phyloP scores from a whole-genome alignment of 2,797 vertebrate species.

The Sebastes glaucus region DNA sequence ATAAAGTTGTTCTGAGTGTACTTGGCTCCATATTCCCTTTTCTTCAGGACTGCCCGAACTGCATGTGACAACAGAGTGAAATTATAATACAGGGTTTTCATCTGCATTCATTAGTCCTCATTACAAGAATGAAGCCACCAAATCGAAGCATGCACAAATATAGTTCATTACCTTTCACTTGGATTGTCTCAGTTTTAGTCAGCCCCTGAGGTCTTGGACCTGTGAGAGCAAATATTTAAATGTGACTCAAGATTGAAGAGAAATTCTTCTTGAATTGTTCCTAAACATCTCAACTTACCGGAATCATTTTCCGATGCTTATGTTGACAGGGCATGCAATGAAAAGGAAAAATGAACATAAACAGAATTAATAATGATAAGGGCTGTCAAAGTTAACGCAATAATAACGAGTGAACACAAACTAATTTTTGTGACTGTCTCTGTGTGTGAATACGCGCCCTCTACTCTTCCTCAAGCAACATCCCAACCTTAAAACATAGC shows the following conservation, averaged over 20 bases:
- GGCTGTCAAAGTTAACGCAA: too few species aligned
- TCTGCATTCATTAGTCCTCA: not conserved
- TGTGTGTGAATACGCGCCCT: too few species aligned
- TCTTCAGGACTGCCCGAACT: slow-evolving; percentile 98
- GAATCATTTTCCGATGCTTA: not conserved
- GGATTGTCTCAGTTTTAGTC: slow-evolving; percentile 85
- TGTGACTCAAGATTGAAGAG: not conserved
- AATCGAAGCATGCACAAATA: not conserved
- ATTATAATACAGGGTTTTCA: not conserved
- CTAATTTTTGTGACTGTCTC: too few species aligned
- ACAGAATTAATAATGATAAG: too few species aligned
- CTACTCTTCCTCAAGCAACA: too few species aligned
- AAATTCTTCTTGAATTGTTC: not conserved
- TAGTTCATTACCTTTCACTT: slow-evolving; percentile 92
- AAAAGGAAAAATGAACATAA: not conserved
- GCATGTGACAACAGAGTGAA: not conserved
- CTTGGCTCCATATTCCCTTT: slow-evolving; percentile 95
- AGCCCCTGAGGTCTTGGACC: slow-evolving; percentile 70
- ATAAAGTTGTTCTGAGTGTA: slow-evolving; percentile 99
- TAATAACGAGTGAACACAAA: too few species aligned
- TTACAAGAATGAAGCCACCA: too few species aligned
- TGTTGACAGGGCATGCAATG: not conserved
- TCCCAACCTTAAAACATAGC: too few species aligned
- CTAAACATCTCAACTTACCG: not conserved
- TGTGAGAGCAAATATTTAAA: not conserved